These are phyloP conservation scores for Mycogona germanica DNA, from an alignment of 2,888 invertebrate species.

Conservation along the genomic window DNA sequence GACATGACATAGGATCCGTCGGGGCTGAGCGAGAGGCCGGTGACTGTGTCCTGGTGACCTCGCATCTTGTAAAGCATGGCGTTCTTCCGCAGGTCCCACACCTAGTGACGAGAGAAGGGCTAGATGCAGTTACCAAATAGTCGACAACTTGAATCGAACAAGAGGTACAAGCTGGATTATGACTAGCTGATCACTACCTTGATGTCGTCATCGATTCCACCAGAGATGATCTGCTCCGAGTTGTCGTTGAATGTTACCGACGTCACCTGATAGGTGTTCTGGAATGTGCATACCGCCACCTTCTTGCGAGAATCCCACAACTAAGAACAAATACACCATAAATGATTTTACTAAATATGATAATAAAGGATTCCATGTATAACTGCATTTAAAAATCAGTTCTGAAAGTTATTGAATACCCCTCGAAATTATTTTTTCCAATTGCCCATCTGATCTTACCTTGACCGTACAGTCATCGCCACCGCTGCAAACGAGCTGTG, in stretches of 20 bases:
- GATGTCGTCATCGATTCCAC: slow-evolving; percentile 93
- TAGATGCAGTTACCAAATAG: slow-evolving; percentile 3
- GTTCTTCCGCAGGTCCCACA: slow-evolving; percentile 92
- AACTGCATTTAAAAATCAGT: neutral
- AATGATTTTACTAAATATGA: too few relatives aligned
- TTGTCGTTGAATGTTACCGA: slow-evolving; percentile 90
- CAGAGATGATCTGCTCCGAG: slow-evolving; percentile 85
- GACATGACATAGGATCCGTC: slow-evolving; percentile 66
- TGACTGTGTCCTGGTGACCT: slow-evolving; percentile 93
- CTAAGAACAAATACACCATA: too few relatives aligned
- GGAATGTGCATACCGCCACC: slow-evolving; percentile 49
- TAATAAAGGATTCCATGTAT: too few relatives aligned
- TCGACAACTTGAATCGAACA: slow-evolving; percentile 2
- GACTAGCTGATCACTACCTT: too few relatives aligned
- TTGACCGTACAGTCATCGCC: slow-evolving; percentile 90
- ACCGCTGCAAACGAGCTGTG: slow-evolving; percentile 80
- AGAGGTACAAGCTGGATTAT: neutral
- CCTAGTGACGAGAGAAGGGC: too few relatives aligned
- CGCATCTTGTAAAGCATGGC: slow-evolving; percentile 68
- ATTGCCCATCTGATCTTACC: slow-evolving; percentile 49
- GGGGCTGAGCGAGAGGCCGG: slow-evolving; percentile 65
- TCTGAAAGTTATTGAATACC: too few relatives aligned
- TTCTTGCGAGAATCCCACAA: slow-evolving; percentile 76
- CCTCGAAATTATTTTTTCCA: too few relatives aligned
- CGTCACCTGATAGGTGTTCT: slow-evolving; percentile 47